phyloP scores from a whole-genome alignment of 2,113 vertebrate genomes.

The Eudyptes chrysolophus region DNA sequence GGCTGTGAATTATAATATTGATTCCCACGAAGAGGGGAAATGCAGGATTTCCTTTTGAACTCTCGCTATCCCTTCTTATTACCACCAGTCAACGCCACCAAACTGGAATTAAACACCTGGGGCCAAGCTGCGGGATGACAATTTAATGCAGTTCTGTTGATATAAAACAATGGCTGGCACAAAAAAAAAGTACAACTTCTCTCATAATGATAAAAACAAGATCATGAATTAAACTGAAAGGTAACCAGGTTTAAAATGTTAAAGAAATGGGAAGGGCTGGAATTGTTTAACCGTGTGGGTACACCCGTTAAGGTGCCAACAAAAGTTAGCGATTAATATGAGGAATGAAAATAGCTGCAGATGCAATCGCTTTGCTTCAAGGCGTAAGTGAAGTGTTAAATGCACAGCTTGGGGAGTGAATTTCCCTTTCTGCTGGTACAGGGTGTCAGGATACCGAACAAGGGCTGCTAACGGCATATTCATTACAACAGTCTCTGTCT shows the following conservation, averaged over 20 bases:
- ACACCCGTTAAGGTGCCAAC: not conserved
- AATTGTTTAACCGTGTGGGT: not conserved
- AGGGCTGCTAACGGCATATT: not conserved
- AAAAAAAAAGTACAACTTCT: not conserved
- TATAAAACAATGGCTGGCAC: not conserved
- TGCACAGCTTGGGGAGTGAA: not conserved
- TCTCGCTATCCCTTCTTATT: not conserved
- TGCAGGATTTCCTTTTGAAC: conserved; percentile 5
- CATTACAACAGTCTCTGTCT: not conserved
- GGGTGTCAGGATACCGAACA: not conserved
- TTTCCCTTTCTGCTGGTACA: not conserved
- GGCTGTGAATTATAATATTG: not conserved
- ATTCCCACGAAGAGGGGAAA: not conserved
- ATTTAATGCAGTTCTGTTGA: not conserved
- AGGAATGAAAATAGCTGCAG: not conserved
- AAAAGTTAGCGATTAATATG: rapidly evolving
- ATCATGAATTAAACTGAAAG: not conserved
- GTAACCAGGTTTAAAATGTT: not conserved
- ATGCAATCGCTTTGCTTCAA: not conserved
- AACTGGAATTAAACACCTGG: not conserved
- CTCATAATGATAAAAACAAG: not conserved
- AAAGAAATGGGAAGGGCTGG: not conserved
- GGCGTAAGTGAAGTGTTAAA: not conserved
- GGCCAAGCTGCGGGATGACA: not conserved
- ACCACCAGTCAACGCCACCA: not conserved